Evolutionary conservation across 2,113 vertebrate species (phyloP).

Genomic region (Octodon degus): DNA sequence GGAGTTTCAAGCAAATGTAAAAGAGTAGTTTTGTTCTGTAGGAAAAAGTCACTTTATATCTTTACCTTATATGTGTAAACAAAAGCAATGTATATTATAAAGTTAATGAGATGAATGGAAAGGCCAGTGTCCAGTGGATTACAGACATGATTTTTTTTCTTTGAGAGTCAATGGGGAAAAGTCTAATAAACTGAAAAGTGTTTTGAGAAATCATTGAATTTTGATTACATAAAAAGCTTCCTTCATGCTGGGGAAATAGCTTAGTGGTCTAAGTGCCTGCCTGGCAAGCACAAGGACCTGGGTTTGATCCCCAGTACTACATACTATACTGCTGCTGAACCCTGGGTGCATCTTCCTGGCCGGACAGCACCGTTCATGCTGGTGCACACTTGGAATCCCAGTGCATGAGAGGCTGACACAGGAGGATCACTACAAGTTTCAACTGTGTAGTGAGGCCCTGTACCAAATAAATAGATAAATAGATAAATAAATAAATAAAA

Average conservation of each 20-base stretch:
- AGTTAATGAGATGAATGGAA: constrained; percentile 10
- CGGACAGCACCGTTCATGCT: too few species aligned
- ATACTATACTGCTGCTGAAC: too few species aligned
- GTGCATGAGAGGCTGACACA: too few species aligned
- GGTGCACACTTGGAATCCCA: too few species aligned
- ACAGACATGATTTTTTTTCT: neutral
- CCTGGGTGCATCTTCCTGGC: too few species aligned
- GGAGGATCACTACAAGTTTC: too few species aligned
- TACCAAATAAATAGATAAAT: too few species aligned
- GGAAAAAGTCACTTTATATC: neutral
- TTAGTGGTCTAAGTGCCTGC: too few species aligned
- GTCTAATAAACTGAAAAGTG: neutral
- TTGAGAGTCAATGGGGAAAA: neutral
- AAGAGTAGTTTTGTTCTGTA: neutral
- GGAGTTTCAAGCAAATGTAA: neutral
- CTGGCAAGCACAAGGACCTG: too few species aligned
- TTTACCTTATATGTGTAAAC: neutral
- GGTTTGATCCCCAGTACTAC: too few species aligned
- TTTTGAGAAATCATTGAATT: neutral
- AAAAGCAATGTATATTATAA: neutral
- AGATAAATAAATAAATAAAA: too few species aligned
- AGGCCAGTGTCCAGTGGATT: neutral
- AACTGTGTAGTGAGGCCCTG: too few species aligned
- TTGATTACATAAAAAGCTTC: neutral
- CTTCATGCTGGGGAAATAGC: neutral